A percentile compares a stretch with the other conserved stretches of the same genome.
phyloP scores from a whole-genome alignment of 2,888 invertebrate genomes.

The Hylaea fasciaria region DNA sequence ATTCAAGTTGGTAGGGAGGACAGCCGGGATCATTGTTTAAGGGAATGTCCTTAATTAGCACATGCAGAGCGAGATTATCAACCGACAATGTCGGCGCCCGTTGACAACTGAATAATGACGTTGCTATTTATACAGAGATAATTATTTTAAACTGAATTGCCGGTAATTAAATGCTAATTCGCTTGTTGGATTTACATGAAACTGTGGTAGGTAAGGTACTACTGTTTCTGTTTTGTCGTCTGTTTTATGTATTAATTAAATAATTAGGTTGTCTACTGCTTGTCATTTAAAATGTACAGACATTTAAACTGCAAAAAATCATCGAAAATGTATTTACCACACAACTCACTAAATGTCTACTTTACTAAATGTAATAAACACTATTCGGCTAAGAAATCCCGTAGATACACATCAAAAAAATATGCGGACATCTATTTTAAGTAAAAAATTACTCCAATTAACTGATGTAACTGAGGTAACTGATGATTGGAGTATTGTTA shows the following conservation, averaged over 20 bases:
- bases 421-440: no score
- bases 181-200: constrained; percentile 28
- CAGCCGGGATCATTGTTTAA: constrained; percentile 79
- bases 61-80: constrained; percentile 79
- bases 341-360: no score
- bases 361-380: no score
- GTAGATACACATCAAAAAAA: no score
- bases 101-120: constrained; percentile 78
- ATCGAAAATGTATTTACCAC: no score
- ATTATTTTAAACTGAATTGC: constrained; percentile 51
- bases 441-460: no score
- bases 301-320: no score
- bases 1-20: constrained; percentile 62
- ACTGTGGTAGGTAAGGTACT: constrained; percentile 20
- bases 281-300: no score
- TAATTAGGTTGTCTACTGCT: background rate
- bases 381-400: no score
- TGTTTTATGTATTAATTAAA: background rate
- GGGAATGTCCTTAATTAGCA: constrained; percentile 78
- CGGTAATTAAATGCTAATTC: constrained; percentile 43
- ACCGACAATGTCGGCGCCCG: constrained; percentile 63
- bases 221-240: background rate
- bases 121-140: constrained; percentile 55
- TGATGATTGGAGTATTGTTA: no score
- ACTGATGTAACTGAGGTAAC: no score